Evolutionary conservation across 2,888 invertebrate species (phyloP), one percentile per base, ranked within the genome.

Genomic region (Ophioninae sp.): DNA sequence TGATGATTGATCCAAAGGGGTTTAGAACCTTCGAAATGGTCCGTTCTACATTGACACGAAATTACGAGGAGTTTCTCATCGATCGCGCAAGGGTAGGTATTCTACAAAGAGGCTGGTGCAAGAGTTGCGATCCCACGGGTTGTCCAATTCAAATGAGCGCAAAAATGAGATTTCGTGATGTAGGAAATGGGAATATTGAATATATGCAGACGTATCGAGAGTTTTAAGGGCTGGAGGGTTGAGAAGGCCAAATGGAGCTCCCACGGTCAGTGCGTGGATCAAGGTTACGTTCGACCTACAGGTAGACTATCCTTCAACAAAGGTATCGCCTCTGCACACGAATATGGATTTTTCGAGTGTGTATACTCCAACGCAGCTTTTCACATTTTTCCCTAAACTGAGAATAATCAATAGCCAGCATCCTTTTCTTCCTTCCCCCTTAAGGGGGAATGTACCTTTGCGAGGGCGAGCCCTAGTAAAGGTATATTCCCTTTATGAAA

Each of bases 241-340:
- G 58, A 59, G 41, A 63, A 56, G 81, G 76, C 71, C 58, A 59
- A 76, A 82, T 74, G 56, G 58, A 73, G 76, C 74, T 90, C 90
- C 89, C 90, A 89, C 87, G 88, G 87, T 90, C 83, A 67, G 58
- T 44, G 20, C 63, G 61, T 72, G 71, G 75, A 58, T 83, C 73
- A 39, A 30, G 20, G 78, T 78, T 84, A 71, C 75, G 77, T 74
- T 72, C 22, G 23, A 44, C 51, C 37, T 59, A 68, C 77, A 80
- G 80, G 80, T 83, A 65, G 23, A 73, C 13, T 30, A 72, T 61
- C 59, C n/a, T 44, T n/a, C 30, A 58, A 51, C 59, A 68, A 69
- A 69, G 56, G 56, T 23, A 51, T 51, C 51, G 13, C 51, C 6
- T 17, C 17, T 10, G 5, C 17, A 17, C 30, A 69, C 6, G 17